These are phyloP conservation scores for Drosophila nigritarsus DNA, from an alignment of 2,888 invertebrate genomes.

Conservation along the genomic window DNA sequence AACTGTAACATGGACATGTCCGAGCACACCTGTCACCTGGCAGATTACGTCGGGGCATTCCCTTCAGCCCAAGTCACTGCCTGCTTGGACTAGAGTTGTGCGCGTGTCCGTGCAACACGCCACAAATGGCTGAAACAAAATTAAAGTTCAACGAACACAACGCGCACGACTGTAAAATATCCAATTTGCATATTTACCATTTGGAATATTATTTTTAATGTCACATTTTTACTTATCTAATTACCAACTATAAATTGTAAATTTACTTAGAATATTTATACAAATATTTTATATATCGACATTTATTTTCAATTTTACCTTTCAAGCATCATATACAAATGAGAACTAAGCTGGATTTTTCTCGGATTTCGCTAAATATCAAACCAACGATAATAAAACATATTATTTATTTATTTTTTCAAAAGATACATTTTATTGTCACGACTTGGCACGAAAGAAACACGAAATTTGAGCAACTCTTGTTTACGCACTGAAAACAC, in stretches of 20 bases:
- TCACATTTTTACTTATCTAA: background rate
- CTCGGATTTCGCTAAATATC: no score
- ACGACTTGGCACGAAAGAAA: background rate
- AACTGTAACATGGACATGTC: conserved; percentile 75
- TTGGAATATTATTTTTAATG: background rate
- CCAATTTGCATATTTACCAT: background rate
- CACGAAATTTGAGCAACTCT: background rate
- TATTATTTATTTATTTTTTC: background rate
- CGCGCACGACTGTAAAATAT: background rate
- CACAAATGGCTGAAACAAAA: background rate
- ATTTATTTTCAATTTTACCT: background rate
- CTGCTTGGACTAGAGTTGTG: conserved; percentile 6
- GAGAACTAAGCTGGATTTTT: background rate
- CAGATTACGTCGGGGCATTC: conserved; percentile 47
- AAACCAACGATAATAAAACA: background rate
- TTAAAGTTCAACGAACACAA: background rate
- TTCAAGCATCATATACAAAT: background rate
- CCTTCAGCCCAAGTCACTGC: conserved; percentile 3
- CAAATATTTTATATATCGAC: background rate
- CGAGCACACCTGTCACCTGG: conserved; percentile 68
- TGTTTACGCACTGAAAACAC: background rate
- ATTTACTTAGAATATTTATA: background rate
- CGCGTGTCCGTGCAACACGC: background rate
- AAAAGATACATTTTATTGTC: background rate
- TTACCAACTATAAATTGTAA: no score